Base-by-base conservation (phyloP, 2,888 invertebrate species). In the Ennomos erosarius region DNA sequence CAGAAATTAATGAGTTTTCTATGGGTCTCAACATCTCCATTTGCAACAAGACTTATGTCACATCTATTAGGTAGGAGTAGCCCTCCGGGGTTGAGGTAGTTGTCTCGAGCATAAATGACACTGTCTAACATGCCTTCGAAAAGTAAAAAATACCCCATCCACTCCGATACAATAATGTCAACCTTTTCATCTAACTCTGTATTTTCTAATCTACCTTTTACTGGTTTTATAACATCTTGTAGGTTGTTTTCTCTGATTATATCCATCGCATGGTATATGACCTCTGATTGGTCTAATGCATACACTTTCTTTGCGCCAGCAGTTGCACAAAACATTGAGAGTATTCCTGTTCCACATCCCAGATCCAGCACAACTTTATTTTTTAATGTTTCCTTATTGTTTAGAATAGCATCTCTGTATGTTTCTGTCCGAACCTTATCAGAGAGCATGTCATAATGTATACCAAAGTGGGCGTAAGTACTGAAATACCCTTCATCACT, bases 131-230 rank as follows among this genome's bases (percentile, higher is more conserved):
- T 99, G 44, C 98, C 98, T 91, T 99, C 99, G 84, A 98, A 99
- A 1, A 99, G 88, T 40, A 99, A 92, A 82, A 99, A 99, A 84
- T 99, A 99, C 0, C 99, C 99, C 99, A 99, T 99, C 98, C 99
- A 99, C 85, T 99, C 99, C 0, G 99, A 99, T 3, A 99, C 95
- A 68, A 99, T 97, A 6, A 98, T 95, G 83, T 99, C 99, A 38
- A 97, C 96, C 85, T 96, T 95, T 55, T 96, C 95, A 0, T 96
- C 96, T 47, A 98, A 84, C 52, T 93, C 90, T 5, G 96, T 96
- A 69, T 98, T 96, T 85, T 99, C 99, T 26, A 99, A 87, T 71
- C 96, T 94, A 0, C 98, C 98, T 88, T 97, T 98, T 0, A 98
- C 92, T 54, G 98, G 93, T 62, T 95, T 94, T 40, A 99, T 95